Evolutionary conservation across 2,888 invertebrate species (phyloP).

Genomic region (Schizotus pectinicornis): DNA sequence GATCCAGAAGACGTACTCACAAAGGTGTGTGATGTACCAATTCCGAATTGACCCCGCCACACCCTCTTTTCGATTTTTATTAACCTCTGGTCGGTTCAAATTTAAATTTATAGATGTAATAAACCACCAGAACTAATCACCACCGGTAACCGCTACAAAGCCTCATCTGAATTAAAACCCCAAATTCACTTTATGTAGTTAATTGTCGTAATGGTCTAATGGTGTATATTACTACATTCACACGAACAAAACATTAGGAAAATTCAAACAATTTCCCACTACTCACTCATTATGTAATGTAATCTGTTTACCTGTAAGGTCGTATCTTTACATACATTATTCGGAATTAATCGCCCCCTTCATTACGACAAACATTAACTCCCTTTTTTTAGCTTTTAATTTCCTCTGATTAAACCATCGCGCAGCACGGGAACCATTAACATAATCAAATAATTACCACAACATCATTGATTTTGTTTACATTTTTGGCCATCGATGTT

Average conservation of each 20-base stretch:
- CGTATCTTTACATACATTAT: constrained; percentile 9
- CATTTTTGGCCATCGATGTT: no score
- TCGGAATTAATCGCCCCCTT: constrained; percentile 12
- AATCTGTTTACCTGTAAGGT: constrained; percentile 18
- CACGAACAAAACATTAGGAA: constrained; percentile 20
- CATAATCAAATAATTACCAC: no score
- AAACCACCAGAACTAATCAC: background rate
- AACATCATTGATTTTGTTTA: no score
- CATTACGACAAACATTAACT: background rate
- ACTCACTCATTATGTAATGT: constrained; percentile 21
- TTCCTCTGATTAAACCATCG: no score
- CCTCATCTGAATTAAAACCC: constrained; percentile 5
- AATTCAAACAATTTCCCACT: constrained; percentile 6
- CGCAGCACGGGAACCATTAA: no score
- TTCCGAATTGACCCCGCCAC: constrained; percentile 2
- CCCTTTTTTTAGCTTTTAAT: no score
- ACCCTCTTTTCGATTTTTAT: constrained; percentile 15
- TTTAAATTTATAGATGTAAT: constrained; percentile 1
- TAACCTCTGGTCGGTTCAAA: background rate
- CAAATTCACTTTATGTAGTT: constrained; percentile 13
- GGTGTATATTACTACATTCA: constrained; percentile 8
- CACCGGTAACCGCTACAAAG: background rate
- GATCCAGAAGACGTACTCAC: background rate
- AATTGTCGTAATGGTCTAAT: constrained; percentile 15
- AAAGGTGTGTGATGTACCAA: constrained; percentile 3